phyloP scores from a whole-genome alignment of 2,113 vertebrate genomes.

The Vulpes ferrilata region DNA sequence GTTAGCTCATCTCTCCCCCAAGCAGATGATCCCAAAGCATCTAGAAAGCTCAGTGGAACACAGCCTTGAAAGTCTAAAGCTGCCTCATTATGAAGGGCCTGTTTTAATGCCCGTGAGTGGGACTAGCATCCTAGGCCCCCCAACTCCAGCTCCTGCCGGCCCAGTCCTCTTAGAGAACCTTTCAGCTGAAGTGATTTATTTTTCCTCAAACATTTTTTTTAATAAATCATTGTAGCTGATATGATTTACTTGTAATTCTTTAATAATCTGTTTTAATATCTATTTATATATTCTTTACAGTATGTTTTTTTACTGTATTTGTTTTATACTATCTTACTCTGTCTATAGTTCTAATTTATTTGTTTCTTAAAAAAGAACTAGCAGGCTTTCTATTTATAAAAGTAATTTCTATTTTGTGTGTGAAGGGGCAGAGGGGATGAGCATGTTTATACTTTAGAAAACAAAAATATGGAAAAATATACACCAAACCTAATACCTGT shows the following conservation, averaged over 20 bases:
- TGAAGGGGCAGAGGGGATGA: neutral
- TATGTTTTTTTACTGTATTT: neutral
- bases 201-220: neutral
- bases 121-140: neutral
- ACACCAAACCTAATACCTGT: neutral
- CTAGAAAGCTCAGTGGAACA: neutral
- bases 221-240: neutral
- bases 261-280: neutral
- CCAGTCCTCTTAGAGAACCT: neutral
- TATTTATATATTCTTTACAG: neutral
- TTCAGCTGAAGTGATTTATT: neutral
- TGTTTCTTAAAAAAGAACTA: slow-evolving; percentile 1
- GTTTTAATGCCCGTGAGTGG: neutral
- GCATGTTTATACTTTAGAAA: neutral
- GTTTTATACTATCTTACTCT: neutral
- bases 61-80: neutral
- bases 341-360: neutral
- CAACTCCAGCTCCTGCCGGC: neutral
- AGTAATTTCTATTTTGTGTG: neutral
- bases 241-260: neutral
- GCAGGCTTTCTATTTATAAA: neutral
- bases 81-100: neutral
- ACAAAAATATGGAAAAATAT: neutral
- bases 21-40: neutral
- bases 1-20: neutral